Evolutionary conservation across 2,113 vertebrate genomes (phyloP).

Genomic region (Synchiropus splendidus): DNA sequence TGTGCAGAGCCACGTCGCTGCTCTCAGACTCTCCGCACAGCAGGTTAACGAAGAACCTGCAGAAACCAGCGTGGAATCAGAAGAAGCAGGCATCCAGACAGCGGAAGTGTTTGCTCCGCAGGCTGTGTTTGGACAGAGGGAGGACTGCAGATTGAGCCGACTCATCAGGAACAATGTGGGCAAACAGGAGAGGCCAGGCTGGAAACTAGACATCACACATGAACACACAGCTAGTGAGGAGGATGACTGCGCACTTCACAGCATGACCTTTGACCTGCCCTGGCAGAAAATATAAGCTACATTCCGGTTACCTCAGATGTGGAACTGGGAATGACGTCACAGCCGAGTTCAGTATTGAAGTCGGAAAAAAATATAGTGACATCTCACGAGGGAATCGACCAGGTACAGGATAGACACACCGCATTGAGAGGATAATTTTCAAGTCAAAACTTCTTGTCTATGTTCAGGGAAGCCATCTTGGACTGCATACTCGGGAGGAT

Average conservation of each 20-base stretch:
- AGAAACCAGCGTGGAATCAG: neutral
- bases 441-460: too few species aligned
- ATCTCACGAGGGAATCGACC: too few species aligned
- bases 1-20: conserved; percentile 69
- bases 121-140: neutral
- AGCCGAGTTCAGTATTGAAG: too few species aligned
- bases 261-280: neutral
- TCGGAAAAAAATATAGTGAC: too few species aligned
- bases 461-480: too few species aligned
- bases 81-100: conserved; percentile 8
- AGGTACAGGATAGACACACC: too few species aligned
- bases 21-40: conserved; percentile 46
- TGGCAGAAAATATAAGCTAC: neutral
- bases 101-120: neutral
- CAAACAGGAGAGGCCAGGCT: neutral
- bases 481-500: too few species aligned
- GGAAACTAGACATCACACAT: too few species aligned
- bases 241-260: neutral
- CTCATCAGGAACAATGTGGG: neutral
- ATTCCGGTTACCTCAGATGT: too few species aligned
- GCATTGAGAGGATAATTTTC: too few species aligned
- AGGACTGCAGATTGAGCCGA: neutral
- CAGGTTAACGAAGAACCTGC: conserved; percentile 73
- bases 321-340: too few species aligned
- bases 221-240: conserved; percentile 11